phyloP scores from a whole-genome alignment of 2,113 vertebrate species.

The Neolamprologus variostigma region DNA sequence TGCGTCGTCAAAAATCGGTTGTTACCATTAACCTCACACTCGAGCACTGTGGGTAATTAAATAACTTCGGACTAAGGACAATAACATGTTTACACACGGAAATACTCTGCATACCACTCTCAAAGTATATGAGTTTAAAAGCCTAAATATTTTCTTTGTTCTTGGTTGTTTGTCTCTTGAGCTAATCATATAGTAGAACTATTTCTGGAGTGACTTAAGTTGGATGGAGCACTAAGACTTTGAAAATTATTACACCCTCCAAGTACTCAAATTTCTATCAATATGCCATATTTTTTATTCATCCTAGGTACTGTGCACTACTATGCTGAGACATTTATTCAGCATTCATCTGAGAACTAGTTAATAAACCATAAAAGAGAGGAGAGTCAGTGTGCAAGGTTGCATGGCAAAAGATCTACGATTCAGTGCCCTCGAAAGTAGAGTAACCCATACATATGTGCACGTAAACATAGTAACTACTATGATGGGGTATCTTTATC shows the following conservation, averaged over 20 bases:
- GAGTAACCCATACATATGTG: not conserved
- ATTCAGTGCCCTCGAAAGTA: not conserved
- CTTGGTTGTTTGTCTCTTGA: not conserved
- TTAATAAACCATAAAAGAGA: not conserved
- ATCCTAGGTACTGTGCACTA: not conserved
- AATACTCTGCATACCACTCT: not conserved
- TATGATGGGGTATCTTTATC: not conserved
- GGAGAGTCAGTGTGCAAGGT: not conserved
- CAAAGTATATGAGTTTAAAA: not conserved
- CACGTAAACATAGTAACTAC: slow-evolving; percentile 33
- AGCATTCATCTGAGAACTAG: not conserved
- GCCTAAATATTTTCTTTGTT: not conserved
- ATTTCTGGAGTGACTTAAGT: not conserved
- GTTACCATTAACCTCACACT: slow-evolving; percentile 37
- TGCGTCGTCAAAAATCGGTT: slow-evolving; percentile 7
- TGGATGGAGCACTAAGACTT: not conserved
- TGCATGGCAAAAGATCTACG: not conserved
- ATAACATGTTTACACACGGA: slow-evolving; percentile 46
- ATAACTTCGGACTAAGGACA: not conserved
- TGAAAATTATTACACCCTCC: not conserved
- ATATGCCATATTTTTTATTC: not conserved
- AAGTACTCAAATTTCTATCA: not conserved
- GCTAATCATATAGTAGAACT: not conserved
- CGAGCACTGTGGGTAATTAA: slow-evolving; percentile 17
- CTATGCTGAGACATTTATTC: not conserved